These are phyloP conservation scores for Papilio elwesi DNA, from an alignment of 2,888 invertebrate species.

Conservation along the genomic window DNA sequence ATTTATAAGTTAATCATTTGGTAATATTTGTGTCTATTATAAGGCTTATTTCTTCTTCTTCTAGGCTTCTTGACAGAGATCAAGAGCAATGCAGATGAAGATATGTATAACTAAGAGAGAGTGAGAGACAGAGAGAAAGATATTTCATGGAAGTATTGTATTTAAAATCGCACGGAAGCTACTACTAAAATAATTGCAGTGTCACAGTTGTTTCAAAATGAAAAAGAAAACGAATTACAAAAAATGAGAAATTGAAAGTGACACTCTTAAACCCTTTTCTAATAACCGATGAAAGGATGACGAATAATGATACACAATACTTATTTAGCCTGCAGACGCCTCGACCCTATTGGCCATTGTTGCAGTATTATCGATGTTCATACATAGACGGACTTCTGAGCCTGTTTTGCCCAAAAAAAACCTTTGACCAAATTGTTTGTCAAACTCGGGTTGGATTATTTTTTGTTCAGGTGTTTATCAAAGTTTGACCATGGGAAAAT, in stretches of 20 bases:
- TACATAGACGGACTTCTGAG: slow-evolving; percentile 71
- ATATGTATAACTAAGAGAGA: too few relatives aligned
- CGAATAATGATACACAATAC: slow-evolving; percentile 78
- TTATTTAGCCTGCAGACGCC: slow-evolving; percentile 73
- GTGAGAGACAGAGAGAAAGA: too few relatives aligned
- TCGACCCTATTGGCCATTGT: slow-evolving; percentile 66
- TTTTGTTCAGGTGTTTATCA: slow-evolving; percentile 80
- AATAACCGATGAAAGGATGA: slow-evolving; percentile 77
- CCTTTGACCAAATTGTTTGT: slow-evolving; percentile 82
- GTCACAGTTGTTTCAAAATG: not conserved
- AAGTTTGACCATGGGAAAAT: slow-evolving; percentile 84
- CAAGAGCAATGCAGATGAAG: too few relatives aligned
- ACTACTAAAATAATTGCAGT: slow-evolving; percentile 17
- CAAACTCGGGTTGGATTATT: slow-evolving; percentile 71
- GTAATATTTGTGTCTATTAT: too few relatives aligned
- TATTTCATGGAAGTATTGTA: too few relatives aligned
- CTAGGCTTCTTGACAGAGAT: too few relatives aligned
- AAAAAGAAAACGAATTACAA: slow-evolving; percentile 33
- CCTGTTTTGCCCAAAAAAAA: slow-evolving; percentile 74
- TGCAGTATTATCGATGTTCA: slow-evolving; percentile 72
- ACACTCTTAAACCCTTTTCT: slow-evolving; percentile 81
- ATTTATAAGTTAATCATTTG: too few relatives aligned
- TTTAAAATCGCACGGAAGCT: not conserved
- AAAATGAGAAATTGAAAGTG: slow-evolving; percentile 64
- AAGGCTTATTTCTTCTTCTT: too few relatives aligned